Evolutionary conservation across 2,113 vertebrate genomes (phyloP).

Genomic region (Marmota monax): DNA sequence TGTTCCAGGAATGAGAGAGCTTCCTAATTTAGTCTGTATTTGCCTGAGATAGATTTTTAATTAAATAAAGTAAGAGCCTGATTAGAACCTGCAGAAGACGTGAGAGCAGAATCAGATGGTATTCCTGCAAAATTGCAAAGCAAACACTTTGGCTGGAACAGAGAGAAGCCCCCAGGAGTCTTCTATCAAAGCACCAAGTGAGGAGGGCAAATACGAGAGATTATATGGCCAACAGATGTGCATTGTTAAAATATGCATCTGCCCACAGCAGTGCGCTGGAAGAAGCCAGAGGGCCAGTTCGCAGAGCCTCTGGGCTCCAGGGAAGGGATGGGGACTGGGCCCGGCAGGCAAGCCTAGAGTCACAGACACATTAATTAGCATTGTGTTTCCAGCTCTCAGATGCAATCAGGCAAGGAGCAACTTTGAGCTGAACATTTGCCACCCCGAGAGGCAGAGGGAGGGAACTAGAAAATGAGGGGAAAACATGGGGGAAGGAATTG

Average conservation of each 20-base stretch:
- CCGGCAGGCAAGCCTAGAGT: conserved; percentile 79
- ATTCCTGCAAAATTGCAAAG: conserved; percentile 85
- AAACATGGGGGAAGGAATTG: background rate
- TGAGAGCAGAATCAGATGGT: conserved; percentile 85
- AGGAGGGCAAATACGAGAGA: conserved; percentile 84
- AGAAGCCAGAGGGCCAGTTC: conserved; percentile 83
- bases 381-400: conserved; percentile 81
- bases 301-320: conserved; percentile 73
- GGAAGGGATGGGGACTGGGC: conserved; percentile 60
- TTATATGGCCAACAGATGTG: conserved; percentile 86
- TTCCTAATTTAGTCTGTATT: conserved; percentile 89
- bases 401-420: conserved; percentile 79
- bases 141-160: conserved; percentile 88
- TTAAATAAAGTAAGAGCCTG: conserved; percentile 89
- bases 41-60: conserved; percentile 89
- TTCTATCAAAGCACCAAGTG: conserved; percentile 86
- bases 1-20: conserved; percentile 72
- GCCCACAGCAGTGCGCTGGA: conserved; percentile 57
- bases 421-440: conserved; percentile 73
- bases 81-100: conserved; percentile 86
- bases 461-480: background rate
- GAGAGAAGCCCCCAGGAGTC: conserved; percentile 83
- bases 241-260: conserved; percentile 85
- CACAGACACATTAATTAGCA: conserved; percentile 86
- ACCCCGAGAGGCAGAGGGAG: conserved; percentile 30